Conservation (phyloP, 2,888 invertebrate genomes). For the Opisthograptis luteolata region DNA sequence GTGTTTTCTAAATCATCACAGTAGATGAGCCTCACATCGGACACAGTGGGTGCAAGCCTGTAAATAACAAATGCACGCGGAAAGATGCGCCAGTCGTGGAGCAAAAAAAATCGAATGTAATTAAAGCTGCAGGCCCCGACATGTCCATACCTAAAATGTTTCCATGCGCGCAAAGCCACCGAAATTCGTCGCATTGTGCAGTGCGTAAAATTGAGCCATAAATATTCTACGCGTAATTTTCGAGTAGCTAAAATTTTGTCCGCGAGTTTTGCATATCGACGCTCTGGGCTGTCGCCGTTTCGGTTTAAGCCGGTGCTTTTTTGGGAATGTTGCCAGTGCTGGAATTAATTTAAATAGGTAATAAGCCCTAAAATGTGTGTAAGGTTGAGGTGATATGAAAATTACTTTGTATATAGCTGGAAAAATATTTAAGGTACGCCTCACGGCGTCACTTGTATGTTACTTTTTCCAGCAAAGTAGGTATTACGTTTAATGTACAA, state of each 20-base stretch:
- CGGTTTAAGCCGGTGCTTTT: slow-evolving; percentile 31
- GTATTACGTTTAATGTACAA: too few species aligned
- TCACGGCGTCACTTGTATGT: too few species aligned
- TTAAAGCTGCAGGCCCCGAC: slow-evolving; percentile 65
- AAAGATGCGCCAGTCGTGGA: slow-evolving; percentile 51
- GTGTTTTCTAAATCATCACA: too few species aligned
- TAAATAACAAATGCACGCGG: slow-evolving; percentile 73
- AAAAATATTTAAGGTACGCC: too few species aligned
- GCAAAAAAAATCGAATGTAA: slow-evolving; percentile 67
- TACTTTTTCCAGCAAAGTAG: too few species aligned
- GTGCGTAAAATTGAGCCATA: slow-evolving; percentile 75
- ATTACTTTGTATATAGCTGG: too few species aligned
- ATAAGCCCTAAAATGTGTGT: slow-evolving; percentile 1
- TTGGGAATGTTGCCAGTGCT: slow-evolving; percentile 22
- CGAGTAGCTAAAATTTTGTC: slow-evolving; percentile 50
- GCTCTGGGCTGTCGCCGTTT: slow-evolving; percentile 48
- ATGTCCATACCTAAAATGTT: slow-evolving; percentile 61
- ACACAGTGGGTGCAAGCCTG: slow-evolving; percentile 28
- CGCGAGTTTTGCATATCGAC: slow-evolving; percentile 62
- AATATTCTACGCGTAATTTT: slow-evolving; percentile 76
- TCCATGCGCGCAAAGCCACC: slow-evolving; percentile 50
- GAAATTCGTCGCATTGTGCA: slow-evolving; percentile 66
- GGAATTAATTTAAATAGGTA: slow-evolving; percentile 30
- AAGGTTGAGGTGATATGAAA: not conserved
- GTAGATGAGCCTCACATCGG: slow-evolving; percentile 1